phyloP scores from a whole-genome alignment of 2,113 vertebrate species.

The Xyrauchen texanus region DNA sequence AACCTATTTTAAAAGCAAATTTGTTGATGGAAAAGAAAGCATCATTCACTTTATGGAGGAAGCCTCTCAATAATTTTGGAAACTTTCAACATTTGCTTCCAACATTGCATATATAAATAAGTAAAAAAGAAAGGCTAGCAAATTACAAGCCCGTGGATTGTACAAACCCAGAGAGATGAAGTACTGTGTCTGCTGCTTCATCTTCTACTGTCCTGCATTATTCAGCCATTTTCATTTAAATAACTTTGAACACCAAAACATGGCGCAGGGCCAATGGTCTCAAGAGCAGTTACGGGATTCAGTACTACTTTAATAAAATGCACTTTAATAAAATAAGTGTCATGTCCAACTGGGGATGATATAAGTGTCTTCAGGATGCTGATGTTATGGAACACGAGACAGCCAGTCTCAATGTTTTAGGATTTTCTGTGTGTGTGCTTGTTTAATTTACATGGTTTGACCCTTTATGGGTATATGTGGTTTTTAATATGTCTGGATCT shows the following conservation, averaged over 20 bases:
- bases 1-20: not conserved
- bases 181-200: not conserved
- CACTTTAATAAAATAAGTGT: no score
- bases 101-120: not conserved
- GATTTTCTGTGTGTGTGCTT: not conserved
- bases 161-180: not conserved
- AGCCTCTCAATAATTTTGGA: not conserved
- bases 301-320: no score
- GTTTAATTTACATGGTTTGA: conserved; percentile 4
- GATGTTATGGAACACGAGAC: not conserved
- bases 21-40: not conserved
- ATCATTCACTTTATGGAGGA: not conserved
- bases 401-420: not conserved
- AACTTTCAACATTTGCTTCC: not conserved
- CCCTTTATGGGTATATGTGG: conserved; percentile 4
- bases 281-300: no score
- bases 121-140: not conserved
- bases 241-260: no score
- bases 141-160: not conserved
- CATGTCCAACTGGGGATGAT: no score
- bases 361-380: no score
- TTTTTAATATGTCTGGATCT: conserved; percentile 36
- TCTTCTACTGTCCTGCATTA: no score
- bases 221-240: no score
- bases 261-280: no score